A percentile compares a stretch with the other conserved stretches of the same genome.
Evolutionary conservation across 2,113 vertebrate genomes (phyloP).

Genomic region (Euleptes europaea): DNA sequence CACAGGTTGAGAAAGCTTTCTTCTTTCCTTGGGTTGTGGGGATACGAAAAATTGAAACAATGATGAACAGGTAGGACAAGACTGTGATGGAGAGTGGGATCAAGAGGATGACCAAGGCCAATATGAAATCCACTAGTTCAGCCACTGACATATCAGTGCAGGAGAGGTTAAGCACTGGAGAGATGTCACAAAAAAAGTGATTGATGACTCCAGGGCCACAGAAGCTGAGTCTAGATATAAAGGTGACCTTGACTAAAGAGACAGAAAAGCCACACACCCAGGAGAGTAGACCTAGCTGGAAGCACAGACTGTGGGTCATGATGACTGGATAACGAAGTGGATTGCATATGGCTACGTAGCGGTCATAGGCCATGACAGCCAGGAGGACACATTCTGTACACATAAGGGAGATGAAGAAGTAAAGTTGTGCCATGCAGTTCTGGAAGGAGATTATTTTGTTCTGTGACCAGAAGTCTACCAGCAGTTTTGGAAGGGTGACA

Average conservation of each 20-base stretch:
- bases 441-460: constrained; percentile 63
- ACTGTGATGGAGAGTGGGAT: constrained; percentile 54
- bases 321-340: constrained; percentile 61
- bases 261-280: constrained; percentile 65
- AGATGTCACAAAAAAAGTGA: constrained; percentile 74
- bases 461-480: constrained; percentile 57
- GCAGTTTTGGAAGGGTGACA: constrained; percentile 66
- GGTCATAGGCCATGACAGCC: constrained; percentile 69
- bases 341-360: constrained; percentile 61
- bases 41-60: constrained; percentile 54
- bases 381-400: constrained; percentile 70
- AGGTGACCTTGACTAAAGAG: constrained; percentile 64
- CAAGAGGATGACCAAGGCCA: constrained; percentile 61
- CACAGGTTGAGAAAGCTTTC: constrained; percentile 57
- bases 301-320: constrained; percentile 60
- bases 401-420: constrained; percentile 69
- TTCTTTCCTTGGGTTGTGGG: constrained; percentile 57
- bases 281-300: constrained; percentile 52
- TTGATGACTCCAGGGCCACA: constrained; percentile 70
- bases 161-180: constrained; percentile 67
- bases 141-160: constrained; percentile 71
- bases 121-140: constrained; percentile 64
- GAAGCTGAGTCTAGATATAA: constrained; percentile 66
- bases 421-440: constrained; percentile 65
- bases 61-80: constrained; percentile 63